A percentile compares a stretch with the other conserved stretches of the same genome.
phyloP scores from a whole-genome alignment of 2,797 vertebrate species.

The Darevskia mixta region DNA sequence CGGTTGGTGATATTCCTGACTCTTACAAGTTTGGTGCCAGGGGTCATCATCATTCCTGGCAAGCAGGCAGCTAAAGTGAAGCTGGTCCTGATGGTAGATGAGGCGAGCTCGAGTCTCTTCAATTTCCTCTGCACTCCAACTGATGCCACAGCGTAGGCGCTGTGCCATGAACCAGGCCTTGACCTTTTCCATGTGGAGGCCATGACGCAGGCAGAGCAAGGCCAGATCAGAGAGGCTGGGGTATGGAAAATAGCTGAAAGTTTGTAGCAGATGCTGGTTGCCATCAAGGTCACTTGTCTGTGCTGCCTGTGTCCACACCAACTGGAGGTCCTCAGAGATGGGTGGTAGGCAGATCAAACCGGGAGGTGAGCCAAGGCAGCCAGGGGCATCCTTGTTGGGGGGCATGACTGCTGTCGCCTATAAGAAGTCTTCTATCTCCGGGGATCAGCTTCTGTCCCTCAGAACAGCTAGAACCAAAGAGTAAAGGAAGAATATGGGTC shows the following conservation, averaged over 20 bases:
- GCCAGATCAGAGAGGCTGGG: slow-evolving; percentile 88
- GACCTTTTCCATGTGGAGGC: slow-evolving; percentile 91
- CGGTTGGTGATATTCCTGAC: not conserved
- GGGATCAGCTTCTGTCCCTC: slow-evolving; percentile 35
- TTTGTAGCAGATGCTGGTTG: slow-evolving; percentile 87
- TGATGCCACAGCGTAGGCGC: slow-evolving; percentile 92
- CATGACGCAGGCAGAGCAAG: slow-evolving; percentile 83
- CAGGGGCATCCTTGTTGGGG: slow-evolving; percentile 69
- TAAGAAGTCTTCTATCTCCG: not conserved
- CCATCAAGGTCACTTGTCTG: slow-evolving; percentile 89
- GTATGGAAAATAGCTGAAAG: slow-evolving; percentile 92
- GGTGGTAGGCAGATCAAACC: slow-evolving; percentile 89
- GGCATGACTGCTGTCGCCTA: slow-evolving; percentile 58
- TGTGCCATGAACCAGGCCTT: slow-evolving; percentile 95
- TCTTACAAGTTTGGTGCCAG: slow-evolving; percentile 48
- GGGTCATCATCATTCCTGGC: slow-evolving; percentile 60
- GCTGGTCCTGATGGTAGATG: slow-evolving; percentile 71
- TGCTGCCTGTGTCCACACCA: slow-evolving; percentile 92
- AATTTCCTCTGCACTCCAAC: slow-evolving; percentile 93
- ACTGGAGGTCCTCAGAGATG: slow-evolving; percentile 89
- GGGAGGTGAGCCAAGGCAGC: slow-evolving; percentile 52
- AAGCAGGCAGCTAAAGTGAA: slow-evolving; percentile 74
- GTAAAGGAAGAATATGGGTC: not conserved
- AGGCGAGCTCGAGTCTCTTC: slow-evolving; percentile 86
- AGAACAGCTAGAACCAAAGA: slow-evolving; percentile 50